A percentile compares a stretch with the other conserved stretches of the same genome.
phyloP scores from a whole-genome alignment of 1,140 invertebrate species.

The Araneus ventricosus region DNA sequence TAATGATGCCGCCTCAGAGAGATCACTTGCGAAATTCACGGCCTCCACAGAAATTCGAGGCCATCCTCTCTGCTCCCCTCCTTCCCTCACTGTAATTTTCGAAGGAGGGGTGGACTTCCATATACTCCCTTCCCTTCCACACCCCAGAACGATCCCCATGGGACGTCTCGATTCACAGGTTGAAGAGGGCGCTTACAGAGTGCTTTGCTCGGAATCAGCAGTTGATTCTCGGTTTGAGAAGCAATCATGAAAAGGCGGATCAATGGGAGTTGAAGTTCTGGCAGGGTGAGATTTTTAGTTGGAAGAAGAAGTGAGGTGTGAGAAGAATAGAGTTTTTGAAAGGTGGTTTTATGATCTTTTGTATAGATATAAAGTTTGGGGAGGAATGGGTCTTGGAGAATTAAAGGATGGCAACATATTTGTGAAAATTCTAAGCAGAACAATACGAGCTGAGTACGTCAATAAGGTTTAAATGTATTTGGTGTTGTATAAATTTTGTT shows the following conservation, averaged over 20 bases:
- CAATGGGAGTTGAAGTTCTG: neutral
- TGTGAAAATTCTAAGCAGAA: no score
- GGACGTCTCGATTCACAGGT: neutral
- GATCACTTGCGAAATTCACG: neutral
- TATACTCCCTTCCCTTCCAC: neutral
- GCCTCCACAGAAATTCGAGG: neutral
- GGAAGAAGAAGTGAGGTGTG: neutral
- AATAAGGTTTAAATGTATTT: no score
- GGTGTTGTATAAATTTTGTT: no score
- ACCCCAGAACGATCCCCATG: neutral
- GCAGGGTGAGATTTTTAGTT: neutral
- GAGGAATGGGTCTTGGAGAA: no score
- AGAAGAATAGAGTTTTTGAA: neutral
- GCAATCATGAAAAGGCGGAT: neutral
- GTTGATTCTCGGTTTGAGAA: conserved; percentile 11
- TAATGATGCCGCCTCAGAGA: neutral
- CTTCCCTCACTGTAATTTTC: neutral
- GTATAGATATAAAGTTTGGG: neutral
- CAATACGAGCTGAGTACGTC: no score
- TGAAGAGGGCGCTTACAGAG: neutral
- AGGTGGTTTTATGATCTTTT: neutral
- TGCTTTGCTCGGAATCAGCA: neutral
- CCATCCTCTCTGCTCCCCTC: neutral
- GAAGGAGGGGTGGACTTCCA: neutral
- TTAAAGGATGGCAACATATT: no score